phyloP scores from a whole-genome alignment of 2,888 invertebrate genomes.

The Orthosia gracilis region DNA sequence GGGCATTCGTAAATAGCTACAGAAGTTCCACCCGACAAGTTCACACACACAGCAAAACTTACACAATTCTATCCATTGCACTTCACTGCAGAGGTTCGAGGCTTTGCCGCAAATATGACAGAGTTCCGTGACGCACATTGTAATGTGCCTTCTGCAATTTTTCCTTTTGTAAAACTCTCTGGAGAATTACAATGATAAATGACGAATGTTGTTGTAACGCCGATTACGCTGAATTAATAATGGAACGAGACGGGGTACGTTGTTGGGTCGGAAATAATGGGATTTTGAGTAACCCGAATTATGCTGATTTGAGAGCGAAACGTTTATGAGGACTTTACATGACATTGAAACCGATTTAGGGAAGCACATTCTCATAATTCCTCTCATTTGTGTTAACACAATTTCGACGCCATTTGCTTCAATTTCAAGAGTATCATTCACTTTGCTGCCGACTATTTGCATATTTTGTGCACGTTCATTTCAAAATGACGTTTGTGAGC shows the following conservation, averaged over 20 bases:
- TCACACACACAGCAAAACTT: conserved; percentile 4
- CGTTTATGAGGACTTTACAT: background rate
- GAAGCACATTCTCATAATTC: background rate
- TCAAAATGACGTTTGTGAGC: too few species aligned
- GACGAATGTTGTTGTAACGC: conserved; percentile 52
- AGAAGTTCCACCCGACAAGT: conserved; percentile 31
- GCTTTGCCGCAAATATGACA: background rate
- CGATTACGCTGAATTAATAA: conserved; percentile 48
- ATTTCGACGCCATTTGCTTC: background rate
- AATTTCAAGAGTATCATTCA: conserved; percentile 20
- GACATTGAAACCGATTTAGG: conserved; percentile 7
- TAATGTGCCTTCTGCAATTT: conserved; percentile 24
- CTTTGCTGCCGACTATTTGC: background rate
- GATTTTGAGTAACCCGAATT: conserved; percentile 25
- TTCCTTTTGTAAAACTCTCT: background rate
- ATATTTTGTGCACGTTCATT: background rate
- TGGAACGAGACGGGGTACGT: conserved; percentile 22
- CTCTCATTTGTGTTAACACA: background rate
- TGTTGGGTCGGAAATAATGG: conserved; percentile 6
- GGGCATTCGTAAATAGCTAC: conserved; percentile 40
- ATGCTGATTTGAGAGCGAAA: background rate
- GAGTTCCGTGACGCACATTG: background rate
- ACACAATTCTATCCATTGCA: background rate
- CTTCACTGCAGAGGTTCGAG: background rate
- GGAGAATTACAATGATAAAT: conserved; percentile 55